Evolutionary conservation across 2,113 vertebrate species (phyloP).

Genomic region (Numida meleagris): DNA sequence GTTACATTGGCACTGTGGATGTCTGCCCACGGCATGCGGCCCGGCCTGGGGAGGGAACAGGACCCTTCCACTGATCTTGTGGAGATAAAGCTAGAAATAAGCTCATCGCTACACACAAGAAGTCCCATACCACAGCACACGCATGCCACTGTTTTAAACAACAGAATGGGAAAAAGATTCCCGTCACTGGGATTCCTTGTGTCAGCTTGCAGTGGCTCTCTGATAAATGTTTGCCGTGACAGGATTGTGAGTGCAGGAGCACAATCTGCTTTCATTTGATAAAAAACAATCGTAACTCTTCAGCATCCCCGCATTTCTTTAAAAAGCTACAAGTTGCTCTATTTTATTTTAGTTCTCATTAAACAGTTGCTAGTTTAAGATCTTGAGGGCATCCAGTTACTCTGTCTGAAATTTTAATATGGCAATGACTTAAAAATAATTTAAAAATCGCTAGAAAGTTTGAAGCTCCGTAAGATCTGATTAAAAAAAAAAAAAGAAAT

Average conservation of each 20-base stretch:
- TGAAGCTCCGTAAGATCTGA: constrained; percentile 7
- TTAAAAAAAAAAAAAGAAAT: constrained; percentile 22
- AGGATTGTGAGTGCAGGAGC: background rate
- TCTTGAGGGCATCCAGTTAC: background rate
- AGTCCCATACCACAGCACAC: background rate
- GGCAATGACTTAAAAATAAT: background rate
- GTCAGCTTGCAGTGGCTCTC: background rate
- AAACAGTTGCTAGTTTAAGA: background rate
- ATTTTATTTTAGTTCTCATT: background rate
- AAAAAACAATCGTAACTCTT: background rate
- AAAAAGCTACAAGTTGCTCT: background rate
- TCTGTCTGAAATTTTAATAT: background rate
- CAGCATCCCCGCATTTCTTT: background rate
- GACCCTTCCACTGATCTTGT: background rate
- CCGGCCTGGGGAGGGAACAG: background rate
- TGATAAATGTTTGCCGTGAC: background rate
- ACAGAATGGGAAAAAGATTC: background rate
- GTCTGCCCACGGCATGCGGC: background rate
- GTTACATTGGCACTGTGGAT: background rate
- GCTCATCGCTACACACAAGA: background rate
- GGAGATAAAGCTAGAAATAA: background rate
- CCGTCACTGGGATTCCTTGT: constrained; percentile 2
- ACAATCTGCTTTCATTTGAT: background rate
- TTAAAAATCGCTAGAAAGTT: background rate
- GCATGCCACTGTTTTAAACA: background rate